Base-by-base conservation (phyloP, 2,888 invertebrate genomes). In the Morinoia aosen region DNA sequence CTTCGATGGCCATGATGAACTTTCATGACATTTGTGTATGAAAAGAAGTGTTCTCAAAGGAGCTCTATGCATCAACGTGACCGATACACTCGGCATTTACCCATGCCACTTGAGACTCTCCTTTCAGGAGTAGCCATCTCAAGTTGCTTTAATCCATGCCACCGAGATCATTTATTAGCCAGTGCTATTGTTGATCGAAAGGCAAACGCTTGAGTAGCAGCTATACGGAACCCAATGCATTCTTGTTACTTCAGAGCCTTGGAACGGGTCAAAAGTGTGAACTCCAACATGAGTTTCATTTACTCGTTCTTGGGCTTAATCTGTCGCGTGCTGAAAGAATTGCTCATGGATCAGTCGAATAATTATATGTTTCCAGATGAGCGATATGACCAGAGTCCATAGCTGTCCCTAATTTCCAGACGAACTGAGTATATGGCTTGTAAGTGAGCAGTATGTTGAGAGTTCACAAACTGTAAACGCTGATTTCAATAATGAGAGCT, bases 91-190 rank as follows among this genome's bases (percentile, higher is more conserved):
- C 90, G 90, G 90, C 90, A 90, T 90, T 90, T 90, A 90, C 7
- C 90, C 48, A 14, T 48, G 90, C 40, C 90, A 48, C 40, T 90
- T 40, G 90, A 90, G 90, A 14, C 48, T 90, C 90, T 90, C 76
- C 76, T 16, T 90, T 90, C 90, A 90, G 33, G 40, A 48, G 90
- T 90, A 48, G 39, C 90, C 39, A 33, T 90, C 90, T 40, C 48
- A 90, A 39, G 90, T 90, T 48, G 16, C 90, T 16, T 90, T 40
- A 90, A 48, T 48, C 90, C 90, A 16, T 90, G 90, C 90, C 19
- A 90, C 40, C 40, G 90, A 90, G 90, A 90, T 90, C 48, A 48
- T 90, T 90, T 48, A 39, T 90, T 39, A 90, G 90, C 90, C 48
- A 48, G 7, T 40, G 90, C 90, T 19, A 90, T 90, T 90, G 90